These are phyloP conservation scores for Polymixis flavicincta DNA, from an alignment of 2,888 invertebrate genomes.

Conservation along the genomic window DNA sequence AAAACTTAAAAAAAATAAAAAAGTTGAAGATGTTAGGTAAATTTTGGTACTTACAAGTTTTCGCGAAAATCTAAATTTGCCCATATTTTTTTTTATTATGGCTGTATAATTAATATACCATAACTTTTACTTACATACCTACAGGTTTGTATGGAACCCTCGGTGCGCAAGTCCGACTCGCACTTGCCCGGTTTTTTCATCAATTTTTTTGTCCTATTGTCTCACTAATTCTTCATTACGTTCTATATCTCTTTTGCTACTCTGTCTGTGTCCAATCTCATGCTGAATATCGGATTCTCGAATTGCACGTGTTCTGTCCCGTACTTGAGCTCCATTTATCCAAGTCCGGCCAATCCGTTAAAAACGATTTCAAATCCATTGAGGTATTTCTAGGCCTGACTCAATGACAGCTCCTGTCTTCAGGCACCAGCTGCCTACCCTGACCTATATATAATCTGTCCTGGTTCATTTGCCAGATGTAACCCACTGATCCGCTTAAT, in stretches of 20 bases:
- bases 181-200: too few species aligned
- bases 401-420: neutral
- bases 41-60: too few species aligned
- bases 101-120: too few species aligned
- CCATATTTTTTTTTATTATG: too few species aligned
- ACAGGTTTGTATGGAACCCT: too few species aligned
- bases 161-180: too few species aligned
- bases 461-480: neutral
- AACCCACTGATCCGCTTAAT: too few species aligned
- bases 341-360: neutral
- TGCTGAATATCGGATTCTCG: neutral
- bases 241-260: neutral
- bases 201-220: neutral
- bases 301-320: neutral
- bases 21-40: too few species aligned
- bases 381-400: neutral
- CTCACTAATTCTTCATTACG: neutral
- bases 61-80: too few species aligned
- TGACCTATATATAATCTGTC: too few species aligned
- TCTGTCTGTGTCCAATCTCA: neutral
- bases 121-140: too few species aligned
- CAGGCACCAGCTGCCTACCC: neutral
- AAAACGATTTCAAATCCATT: neutral
- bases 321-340: neutral
- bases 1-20: too few species aligned